phyloP scores from a whole-genome alignment of 2,888 invertebrate genomes.

The Sceliomorpha sp. region DNA sequence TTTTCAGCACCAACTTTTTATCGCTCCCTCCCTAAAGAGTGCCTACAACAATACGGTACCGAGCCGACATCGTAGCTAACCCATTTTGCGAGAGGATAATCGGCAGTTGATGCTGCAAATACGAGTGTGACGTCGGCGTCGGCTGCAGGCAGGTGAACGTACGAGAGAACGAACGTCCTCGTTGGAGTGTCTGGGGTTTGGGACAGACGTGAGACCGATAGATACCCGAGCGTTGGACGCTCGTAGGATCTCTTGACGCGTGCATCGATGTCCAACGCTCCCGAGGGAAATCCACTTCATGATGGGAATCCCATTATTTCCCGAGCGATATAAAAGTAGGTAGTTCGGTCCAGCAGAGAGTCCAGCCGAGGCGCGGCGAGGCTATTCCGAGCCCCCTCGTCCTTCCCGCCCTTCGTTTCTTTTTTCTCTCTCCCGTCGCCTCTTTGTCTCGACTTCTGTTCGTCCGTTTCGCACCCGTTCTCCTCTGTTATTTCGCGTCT shows the following conservation, averaged over 20 bases:
- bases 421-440: constrained; percentile 32
- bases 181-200: constrained; percentile 41
- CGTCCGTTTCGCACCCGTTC: constrained; percentile 53
- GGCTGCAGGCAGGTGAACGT: constrained; percentile 51
- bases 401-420: constrained; percentile 30
- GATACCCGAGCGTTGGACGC: constrained; percentile 65
- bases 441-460: constrained; percentile 45
- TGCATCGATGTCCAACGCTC: constrained; percentile 78
- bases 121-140: constrained; percentile 44
- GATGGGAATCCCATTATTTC: constrained; percentile 80
- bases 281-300: constrained; percentile 80
- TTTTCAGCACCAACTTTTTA: no score
- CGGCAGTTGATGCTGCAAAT: constrained; percentile 56
- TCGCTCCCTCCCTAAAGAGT: background rate
- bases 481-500: constrained; percentile 37
- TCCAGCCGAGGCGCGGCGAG: constrained; percentile 53
- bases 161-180: constrained; percentile 46
- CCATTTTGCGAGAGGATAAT: constrained; percentile 50
- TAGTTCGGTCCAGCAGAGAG: constrained; percentile 56
- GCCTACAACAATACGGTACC: constrained; percentile 19
- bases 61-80: constrained; percentile 31
- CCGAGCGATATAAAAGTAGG: constrained; percentile 73
- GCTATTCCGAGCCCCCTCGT: constrained; percentile 57
- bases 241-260: constrained; percentile 76
- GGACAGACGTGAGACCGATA: constrained; percentile 62